Evolutionary conservation across 2,113 vertebrate genomes (phyloP).

Genomic region (Gymnogyps californianus): DNA sequence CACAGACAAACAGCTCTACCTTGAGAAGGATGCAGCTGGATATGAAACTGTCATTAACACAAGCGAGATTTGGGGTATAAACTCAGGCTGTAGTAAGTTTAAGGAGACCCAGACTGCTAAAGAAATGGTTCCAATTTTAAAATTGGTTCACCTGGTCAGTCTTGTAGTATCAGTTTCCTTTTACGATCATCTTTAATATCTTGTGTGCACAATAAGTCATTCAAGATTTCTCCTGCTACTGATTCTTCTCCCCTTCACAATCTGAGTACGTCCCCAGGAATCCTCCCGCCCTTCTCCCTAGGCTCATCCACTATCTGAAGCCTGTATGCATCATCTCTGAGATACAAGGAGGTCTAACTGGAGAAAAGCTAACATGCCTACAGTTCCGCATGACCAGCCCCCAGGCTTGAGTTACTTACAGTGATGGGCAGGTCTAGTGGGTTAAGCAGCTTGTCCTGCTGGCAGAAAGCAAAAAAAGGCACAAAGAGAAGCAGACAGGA

Average conservation of each 20-base stretch:
- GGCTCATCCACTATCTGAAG: neutral
- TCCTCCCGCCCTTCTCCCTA: neutral
- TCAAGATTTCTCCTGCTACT: neutral
- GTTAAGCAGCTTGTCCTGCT: constrained; percentile 89
- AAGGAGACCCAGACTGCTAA: neutral
- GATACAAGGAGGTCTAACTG: neutral
- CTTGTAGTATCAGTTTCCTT: neutral
- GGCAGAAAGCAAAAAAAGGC: constrained; percentile 76
- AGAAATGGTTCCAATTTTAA: neutral
- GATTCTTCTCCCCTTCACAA: neutral
- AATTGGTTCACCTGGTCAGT: neutral
- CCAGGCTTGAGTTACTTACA: constrained; percentile 82
- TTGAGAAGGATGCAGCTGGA: neutral
- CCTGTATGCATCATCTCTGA: neutral
- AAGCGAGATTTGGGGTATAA: neutral
- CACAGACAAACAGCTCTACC: neutral
- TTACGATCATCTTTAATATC: neutral
- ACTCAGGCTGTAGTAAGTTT: neutral
- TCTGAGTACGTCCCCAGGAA: neutral
- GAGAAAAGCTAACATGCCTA: neutral
- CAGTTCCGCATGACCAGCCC: constrained; percentile 21
- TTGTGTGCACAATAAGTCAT: neutral
- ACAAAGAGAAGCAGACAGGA: constrained; percentile 78
- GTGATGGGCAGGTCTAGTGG: constrained; percentile 91
- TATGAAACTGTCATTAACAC: neutral